phyloP scores from a whole-genome alignment of 2,888 invertebrate species.

The Mimachlamys varia region DNA sequence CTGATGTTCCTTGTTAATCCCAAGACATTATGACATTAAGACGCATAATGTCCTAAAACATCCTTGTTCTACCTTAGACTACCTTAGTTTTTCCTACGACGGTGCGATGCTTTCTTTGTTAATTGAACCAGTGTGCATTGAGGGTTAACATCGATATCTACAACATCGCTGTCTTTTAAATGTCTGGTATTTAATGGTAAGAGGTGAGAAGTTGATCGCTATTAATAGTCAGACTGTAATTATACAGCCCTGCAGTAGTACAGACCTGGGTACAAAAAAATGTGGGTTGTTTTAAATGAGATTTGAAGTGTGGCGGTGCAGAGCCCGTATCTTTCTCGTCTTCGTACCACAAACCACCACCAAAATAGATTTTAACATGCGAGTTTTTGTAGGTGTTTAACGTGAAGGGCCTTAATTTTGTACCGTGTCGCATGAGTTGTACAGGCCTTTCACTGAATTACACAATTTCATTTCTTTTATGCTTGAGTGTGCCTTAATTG shows the following conservation, averaged over 20 bases:
- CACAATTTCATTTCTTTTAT: not conserved
- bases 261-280: not conserved
- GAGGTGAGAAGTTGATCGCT: not conserved
- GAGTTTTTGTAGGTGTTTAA: not conserved
- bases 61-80: not conserved
- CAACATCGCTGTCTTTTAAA: not conserved
- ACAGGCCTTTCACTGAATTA: not conserved
- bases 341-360: not conserved
- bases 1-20: not conserved
- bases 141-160: too few relatives aligned
- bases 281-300: not conserved
- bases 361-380: constrained; percentile 1
- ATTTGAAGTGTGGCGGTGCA: not conserved
- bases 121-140: not conserved
- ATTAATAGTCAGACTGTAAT: not conserved
- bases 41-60: too few relatives aligned
- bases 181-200: not conserved
- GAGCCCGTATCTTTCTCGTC: not conserved
- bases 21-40: not conserved
- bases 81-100: too few relatives aligned
- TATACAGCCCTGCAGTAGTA: not conserved
- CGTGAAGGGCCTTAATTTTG: not conserved
- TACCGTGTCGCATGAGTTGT: not conserved
- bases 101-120: not conserved
- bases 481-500: not conserved